Conservation (phyloP, 2,797 vertebrate genomes). For the Hydrophis major region DNA sequence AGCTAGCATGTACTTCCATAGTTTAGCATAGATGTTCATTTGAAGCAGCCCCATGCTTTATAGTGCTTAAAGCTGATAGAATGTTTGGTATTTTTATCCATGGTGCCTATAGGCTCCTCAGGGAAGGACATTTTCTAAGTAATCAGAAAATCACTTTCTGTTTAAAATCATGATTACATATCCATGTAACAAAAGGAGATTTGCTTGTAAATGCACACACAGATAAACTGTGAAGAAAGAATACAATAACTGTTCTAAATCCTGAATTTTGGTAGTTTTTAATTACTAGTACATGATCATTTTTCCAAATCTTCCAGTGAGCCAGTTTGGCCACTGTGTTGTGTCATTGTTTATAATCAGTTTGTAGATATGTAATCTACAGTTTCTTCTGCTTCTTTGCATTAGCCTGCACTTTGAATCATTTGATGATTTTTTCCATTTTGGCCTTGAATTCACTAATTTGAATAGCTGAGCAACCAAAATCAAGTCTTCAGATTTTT, state of each 20-base stretch:
- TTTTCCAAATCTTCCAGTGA: too few species aligned
- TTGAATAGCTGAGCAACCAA: too few species aligned
- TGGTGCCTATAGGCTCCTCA: not conserved
- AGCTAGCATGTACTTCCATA: not conserved
- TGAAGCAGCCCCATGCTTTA: not conserved
- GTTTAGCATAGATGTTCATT: not conserved
- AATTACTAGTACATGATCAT: too few species aligned
- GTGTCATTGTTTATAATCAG: too few species aligned
- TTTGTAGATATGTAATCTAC: too few species aligned
- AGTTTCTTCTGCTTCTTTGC: too few species aligned
- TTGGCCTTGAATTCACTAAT: too few species aligned
- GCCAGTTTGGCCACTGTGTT: too few species aligned
- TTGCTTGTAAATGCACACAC: not conserved
- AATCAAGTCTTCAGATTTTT: too few species aligned
- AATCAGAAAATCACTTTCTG: not conserved
- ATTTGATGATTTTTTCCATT: too few species aligned
- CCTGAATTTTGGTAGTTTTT: not conserved
- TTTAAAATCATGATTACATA: not conserved
- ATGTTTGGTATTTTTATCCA: not conserved
- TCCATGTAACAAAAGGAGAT: not conserved
- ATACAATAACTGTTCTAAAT: not conserved
- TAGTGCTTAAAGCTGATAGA: not conserved
- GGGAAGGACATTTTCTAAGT: not conserved
- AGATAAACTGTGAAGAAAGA: not conserved
- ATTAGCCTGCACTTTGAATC: too few species aligned